These are phyloP conservation scores for Chironomus tepperi DNA, from an alignment of 1,140 invertebrate genomes.

Conservation along the genomic window DNA sequence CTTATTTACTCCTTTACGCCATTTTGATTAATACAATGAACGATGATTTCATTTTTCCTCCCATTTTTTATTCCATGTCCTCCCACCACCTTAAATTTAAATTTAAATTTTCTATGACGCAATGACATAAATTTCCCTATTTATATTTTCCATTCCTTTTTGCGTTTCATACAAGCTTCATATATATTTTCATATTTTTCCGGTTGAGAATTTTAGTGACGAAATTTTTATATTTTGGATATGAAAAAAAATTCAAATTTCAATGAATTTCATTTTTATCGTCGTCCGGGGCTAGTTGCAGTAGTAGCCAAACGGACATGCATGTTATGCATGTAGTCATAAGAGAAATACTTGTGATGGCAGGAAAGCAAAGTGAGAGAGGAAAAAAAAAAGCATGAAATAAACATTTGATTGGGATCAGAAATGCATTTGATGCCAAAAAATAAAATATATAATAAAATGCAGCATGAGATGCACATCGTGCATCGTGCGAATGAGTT, in stretches of 20 bases:
- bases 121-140: neutral
- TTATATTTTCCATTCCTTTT: neutral
- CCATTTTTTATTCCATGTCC: neutral
- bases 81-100: too few species aligned
- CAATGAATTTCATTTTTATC: conserved; percentile 14
- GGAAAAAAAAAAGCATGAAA: neutral
- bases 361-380: neutral
- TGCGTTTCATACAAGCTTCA: neutral
- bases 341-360: neutral
- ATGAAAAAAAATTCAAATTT: conserved; percentile 5
- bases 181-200: neutral
- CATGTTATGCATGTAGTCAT: too few species aligned
- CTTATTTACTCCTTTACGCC: neutral
- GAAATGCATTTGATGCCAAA: conserved; percentile 12
- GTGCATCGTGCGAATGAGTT: conserved; percentile 11
- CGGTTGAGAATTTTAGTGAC: neutral
- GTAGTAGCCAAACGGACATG: neutral
- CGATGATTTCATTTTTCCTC: neutral
- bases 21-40: conserved; percentile 14
- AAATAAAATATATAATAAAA: neutral
- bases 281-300: neutral
- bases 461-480: neutral
- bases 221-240: neutral
- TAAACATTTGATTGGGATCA: conserved; percentile 13
- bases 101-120: conserved; percentile 8